These are phyloP conservation scores for Dipodomys ordii DNA, from an alignment of 2,113 vertebrate species.

Conservation along the genomic window DNA sequence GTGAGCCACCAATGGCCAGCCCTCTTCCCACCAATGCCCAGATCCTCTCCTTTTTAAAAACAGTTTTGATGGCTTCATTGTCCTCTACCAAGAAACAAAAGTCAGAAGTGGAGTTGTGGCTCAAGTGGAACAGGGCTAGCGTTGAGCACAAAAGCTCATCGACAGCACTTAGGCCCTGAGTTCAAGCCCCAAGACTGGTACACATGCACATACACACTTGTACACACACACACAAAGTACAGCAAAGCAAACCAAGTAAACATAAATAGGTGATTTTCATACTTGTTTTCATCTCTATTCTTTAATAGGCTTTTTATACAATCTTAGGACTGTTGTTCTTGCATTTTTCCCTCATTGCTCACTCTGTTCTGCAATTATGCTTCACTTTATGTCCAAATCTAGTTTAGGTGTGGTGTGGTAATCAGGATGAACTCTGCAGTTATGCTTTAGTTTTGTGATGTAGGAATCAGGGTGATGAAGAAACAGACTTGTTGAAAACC, in stretches of 20 bases:
- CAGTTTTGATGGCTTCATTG: too few species aligned
- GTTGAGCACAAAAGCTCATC: too few species aligned
- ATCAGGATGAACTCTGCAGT: not conserved
- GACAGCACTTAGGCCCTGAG: too few species aligned
- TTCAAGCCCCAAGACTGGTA: too few species aligned
- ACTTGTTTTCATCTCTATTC: not conserved
- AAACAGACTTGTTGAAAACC: constrained; percentile 41
- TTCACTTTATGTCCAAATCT: constrained; percentile 30
- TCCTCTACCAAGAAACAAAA: too few species aligned
- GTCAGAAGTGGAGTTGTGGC: too few species aligned
- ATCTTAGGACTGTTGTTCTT: constrained; percentile 8
- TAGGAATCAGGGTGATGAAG: not conserved
- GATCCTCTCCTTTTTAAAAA: too few species aligned
- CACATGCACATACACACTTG: too few species aligned
- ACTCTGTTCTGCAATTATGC: not conserved
- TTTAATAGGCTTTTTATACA: constrained; percentile 23
- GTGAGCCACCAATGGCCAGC: too few species aligned
- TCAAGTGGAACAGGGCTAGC: too few species aligned
- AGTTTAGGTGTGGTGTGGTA: not conserved
- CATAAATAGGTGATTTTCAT: constrained; percentile 56
- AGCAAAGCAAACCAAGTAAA: not conserved
- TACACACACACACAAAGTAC: too few species aligned
- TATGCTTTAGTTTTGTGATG: constrained; percentile 18
- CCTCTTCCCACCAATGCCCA: too few species aligned
- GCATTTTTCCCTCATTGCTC: not conserved